Evolutionary conservation across 2,888 invertebrate species (phyloP).

Genomic region (Hedya salicella): DNA sequence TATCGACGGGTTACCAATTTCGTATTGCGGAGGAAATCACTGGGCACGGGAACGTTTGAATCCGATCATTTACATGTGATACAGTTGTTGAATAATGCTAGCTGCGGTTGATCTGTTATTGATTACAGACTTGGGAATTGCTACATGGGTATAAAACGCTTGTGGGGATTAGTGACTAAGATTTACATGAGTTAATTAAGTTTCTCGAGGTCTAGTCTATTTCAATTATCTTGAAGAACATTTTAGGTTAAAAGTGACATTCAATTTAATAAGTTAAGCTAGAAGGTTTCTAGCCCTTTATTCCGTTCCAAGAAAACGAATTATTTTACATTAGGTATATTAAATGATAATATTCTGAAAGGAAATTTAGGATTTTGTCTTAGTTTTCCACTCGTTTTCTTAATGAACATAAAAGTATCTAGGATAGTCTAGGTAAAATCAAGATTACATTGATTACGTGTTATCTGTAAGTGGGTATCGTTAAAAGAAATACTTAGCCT

Average conservation of each 20-base stretch:
- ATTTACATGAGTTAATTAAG: neutral
- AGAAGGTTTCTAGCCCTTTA: too few relatives aligned
- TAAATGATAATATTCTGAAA: too few relatives aligned
- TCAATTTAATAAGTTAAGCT: neutral
- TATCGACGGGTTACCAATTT: constrained; percentile 29
- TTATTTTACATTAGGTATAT: too few relatives aligned
- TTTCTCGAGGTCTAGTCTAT: neutral
- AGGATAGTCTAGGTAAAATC: neutral
- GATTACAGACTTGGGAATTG: neutral
- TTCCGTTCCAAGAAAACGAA: too few relatives aligned
- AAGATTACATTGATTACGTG: neutral
- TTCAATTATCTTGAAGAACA: neutral
- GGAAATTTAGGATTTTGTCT: too few relatives aligned
- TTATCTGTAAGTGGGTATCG: neutral
- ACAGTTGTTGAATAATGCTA: neutral
- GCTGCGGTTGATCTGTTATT: neutral
- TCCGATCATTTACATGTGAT: constrained; percentile 25
- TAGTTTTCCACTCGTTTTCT: too few relatives aligned
- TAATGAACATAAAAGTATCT: neutral
- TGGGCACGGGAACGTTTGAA: constrained; percentile 3
- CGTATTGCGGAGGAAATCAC: constrained; percentile 12
- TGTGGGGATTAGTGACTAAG: neutral
- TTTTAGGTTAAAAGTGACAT: neutral
- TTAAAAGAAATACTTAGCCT: neutral
- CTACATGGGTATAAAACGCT: too few relatives aligned